Percentiles rank a stretch among this genome's conserved stretches.
Evolutionary conservation across 2,113 vertebrate genomes (phyloP).

Genomic region (Saccopteryx leptura): DNA sequence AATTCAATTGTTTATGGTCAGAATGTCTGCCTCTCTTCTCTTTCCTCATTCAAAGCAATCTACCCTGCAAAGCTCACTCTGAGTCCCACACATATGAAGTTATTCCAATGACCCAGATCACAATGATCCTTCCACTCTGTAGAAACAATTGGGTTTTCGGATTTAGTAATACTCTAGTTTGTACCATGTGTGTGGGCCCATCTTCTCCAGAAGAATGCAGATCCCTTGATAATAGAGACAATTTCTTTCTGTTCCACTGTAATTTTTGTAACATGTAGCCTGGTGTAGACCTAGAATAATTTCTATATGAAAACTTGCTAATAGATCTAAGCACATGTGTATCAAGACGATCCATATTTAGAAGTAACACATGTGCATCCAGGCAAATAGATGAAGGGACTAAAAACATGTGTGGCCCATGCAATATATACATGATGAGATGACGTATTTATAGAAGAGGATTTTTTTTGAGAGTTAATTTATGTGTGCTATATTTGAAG

Average conservation of each 20-base stretch:
- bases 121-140: not conserved
- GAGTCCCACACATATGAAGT: not conserved
- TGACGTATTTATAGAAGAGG: slow-evolving; percentile 30
- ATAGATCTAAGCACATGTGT: slow-evolving; percentile 13
- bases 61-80: not conserved
- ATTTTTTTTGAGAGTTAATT: slow-evolving; percentile 75
- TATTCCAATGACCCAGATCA: not conserved
- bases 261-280: not conserved
- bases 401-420: slow-evolving; percentile 51
- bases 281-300: not conserved
- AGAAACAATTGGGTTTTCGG: not conserved
- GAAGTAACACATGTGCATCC: not conserved
- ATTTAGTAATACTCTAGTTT: not conserved
- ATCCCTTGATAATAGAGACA: not conserved
- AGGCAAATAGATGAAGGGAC: slow-evolving; percentile 42
- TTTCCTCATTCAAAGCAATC: not conserved
- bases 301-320: not conserved
- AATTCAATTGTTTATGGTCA: not conserved
- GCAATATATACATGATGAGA: not conserved
- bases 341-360: slow-evolving; percentile 41
- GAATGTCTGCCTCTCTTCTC: not conserved
- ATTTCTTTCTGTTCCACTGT: not conserved
- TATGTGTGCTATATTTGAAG: slow-evolving; percentile 83
- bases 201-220: not conserved
- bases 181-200: not conserved